A percentile compares a stretch with the other conserved stretches of the same genome.
phyloP scores from a whole-genome alignment of 2,113 vertebrate genomes.

The Neofelis nebulosa region DNA sequence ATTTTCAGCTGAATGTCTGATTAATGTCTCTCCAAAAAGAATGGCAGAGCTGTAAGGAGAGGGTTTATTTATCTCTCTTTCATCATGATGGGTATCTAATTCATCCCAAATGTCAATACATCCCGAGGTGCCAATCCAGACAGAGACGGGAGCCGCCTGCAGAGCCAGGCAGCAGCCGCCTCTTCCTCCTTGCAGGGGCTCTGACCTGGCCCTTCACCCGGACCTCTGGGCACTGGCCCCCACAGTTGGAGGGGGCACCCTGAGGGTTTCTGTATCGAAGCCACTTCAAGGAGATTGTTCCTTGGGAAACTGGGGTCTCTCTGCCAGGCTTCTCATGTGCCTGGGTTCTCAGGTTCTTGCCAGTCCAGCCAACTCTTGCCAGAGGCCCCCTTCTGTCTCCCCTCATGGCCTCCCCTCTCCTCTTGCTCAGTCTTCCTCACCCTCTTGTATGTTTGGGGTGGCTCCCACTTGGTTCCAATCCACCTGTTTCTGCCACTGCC shows the following conservation, averaged over 20 bases:
- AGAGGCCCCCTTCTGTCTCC: background rate
- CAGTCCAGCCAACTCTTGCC: background rate
- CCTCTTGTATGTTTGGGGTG: background rate
- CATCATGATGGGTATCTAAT: slow-evolving; percentile 12
- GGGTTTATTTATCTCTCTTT: slow-evolving; percentile 42
- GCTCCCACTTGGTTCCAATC: background rate
- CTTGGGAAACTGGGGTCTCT: background rate
- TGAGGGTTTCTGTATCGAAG: background rate
- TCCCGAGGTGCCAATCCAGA: slow-evolving; percentile 36
- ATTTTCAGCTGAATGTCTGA: slow-evolving; percentile 54
- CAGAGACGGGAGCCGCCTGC: background rate
- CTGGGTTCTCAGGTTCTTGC: background rate
- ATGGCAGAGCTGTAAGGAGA: slow-evolving; percentile 31
- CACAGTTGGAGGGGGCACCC: background rate
- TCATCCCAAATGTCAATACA: slow-evolving; percentile 24
- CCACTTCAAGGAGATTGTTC: background rate
- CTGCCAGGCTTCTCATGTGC: background rate
- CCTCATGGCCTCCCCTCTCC: background rate
- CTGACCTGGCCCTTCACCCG: background rate
- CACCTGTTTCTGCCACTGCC: background rate
- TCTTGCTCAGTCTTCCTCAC: background rate
- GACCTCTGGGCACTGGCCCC: background rate
- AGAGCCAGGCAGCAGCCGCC: background rate
- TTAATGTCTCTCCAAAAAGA: slow-evolving; percentile 38
- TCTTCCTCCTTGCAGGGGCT: background rate